Conservation (phyloP, 2,888 invertebrate species). For the Hydriomena furcata region DNA sequence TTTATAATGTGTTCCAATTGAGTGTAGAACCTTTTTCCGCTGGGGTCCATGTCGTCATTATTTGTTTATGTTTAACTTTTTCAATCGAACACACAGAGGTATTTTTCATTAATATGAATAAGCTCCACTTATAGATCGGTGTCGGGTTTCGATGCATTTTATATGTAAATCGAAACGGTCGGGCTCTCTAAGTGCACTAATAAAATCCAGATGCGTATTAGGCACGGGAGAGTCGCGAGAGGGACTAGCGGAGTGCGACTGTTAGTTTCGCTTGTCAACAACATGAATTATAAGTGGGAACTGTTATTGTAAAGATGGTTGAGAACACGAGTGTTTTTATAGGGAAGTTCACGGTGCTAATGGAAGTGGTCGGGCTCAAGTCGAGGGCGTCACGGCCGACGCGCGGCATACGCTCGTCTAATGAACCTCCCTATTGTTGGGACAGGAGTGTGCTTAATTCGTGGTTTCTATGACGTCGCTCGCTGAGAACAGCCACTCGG, state of each 20-base stretch:
- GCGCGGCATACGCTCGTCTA: slow-evolving; percentile 74
- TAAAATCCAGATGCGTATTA: slow-evolving; percentile 66
- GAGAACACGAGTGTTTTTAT: slow-evolving; percentile 71
- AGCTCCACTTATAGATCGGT: slow-evolving; percentile 27
- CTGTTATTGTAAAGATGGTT: slow-evolving; percentile 71
- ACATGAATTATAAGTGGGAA: slow-evolving; percentile 76
- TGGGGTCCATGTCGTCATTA: slow-evolving; percentile 45
- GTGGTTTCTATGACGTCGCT: slow-evolving; percentile 58
- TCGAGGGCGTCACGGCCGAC: slow-evolving; percentile 74
- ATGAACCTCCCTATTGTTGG: slow-evolving; percentile 77
- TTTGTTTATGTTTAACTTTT: slow-evolving; percentile 39
- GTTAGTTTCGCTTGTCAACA: slow-evolving; percentile 74
- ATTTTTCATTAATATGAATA: slow-evolving; percentile 32
- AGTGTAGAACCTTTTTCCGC: slow-evolving; percentile 51
- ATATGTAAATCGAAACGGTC: slow-evolving; percentile 30
- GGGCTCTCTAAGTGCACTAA: slow-evolving; percentile 46
- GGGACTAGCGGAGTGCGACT: slow-evolving; percentile 41
- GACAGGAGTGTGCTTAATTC: slow-evolving; percentile 72
- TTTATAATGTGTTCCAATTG: slow-evolving; percentile 72
- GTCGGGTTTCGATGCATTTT: slow-evolving; percentile 33
- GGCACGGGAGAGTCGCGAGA: slow-evolving; percentile 50
- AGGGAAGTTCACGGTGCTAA: slow-evolving; percentile 69
- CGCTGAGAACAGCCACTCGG: slow-evolving; percentile 49
- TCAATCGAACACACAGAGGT: slow-evolving; percentile 19
- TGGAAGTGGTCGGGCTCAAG: slow-evolving; percentile 49